Conservation (phyloP, 2,888 invertebrate genomes). For the Exocentrus adspersus region DNA sequence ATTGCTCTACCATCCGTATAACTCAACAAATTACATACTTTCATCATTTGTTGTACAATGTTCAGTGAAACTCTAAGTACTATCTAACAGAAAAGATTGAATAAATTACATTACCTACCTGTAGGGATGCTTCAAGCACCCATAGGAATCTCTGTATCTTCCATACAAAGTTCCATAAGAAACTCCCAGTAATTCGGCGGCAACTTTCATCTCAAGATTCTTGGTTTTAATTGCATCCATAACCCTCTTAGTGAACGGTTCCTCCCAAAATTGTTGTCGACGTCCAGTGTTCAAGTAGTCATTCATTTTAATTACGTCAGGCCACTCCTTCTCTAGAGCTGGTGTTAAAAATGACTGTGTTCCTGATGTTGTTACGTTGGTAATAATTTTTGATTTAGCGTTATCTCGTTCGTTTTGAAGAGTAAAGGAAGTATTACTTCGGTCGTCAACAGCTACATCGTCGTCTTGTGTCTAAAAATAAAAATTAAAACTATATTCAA, state of each 20-base stretch:
- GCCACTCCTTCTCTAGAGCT: constrained; percentile 63
- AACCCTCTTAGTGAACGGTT: constrained; percentile 86
- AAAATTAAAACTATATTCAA: neutral
- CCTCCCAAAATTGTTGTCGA: constrained; percentile 93
- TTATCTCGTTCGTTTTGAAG: constrained; percentile 33
- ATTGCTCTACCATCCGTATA: neutral
- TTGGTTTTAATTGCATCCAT: constrained; percentile 92
- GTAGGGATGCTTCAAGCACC: constrained; percentile 87
- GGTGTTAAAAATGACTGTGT: constrained; percentile 57
- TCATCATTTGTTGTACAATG: neutral
- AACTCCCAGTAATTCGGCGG: constrained; percentile 88
- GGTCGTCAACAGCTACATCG: constrained; percentile 52
- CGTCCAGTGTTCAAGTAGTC: constrained; percentile 87
- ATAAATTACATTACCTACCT: constrained; percentile 66
- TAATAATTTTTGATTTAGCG: constrained; percentile 49
- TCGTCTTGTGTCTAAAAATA: constrained; percentile 43
- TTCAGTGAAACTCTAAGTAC: neutral
- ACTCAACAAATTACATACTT: neutral
- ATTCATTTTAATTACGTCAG: constrained; percentile 85
- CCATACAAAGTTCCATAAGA: constrained; percentile 93
- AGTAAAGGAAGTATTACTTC: constrained; percentile 50
- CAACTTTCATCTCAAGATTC: constrained; percentile 93
- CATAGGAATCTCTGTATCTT: constrained; percentile 88
- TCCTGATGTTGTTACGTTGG: constrained; percentile 54
- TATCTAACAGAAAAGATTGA: neutral